phyloP scores from a whole-genome alignment of 2,113 vertebrate species.

The Marmota flaviventris region DNA sequence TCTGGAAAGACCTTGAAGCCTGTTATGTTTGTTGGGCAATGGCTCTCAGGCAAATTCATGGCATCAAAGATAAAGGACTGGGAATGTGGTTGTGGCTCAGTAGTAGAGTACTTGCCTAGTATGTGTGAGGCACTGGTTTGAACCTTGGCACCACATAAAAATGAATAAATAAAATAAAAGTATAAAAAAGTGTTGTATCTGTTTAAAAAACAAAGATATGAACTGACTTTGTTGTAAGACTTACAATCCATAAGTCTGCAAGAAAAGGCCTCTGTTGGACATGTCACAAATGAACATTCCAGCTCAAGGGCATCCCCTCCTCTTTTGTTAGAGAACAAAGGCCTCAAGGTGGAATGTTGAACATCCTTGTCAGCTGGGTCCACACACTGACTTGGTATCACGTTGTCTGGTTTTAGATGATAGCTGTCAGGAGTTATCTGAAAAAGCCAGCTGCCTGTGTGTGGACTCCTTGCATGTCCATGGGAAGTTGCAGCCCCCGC shows the following conservation, averaged over 20 bases:
- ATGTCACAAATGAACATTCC: not conserved
- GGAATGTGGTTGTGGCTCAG: too few relatives aligned
- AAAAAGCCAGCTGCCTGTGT: not conserved
- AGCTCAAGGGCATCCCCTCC: not conserved
- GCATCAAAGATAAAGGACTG: not conserved
- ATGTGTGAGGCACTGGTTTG: too few relatives aligned
- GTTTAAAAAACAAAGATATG: too few relatives aligned
- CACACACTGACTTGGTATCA: not conserved
- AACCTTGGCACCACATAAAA: too few relatives aligned
- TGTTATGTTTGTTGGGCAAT: not conserved
- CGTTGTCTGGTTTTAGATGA: not conserved
- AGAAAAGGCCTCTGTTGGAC: constrained; percentile 45
- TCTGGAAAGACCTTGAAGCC: not conserved
- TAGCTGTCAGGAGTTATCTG: constrained; percentile 41
- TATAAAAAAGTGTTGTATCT: too few relatives aligned
- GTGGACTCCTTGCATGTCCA: not conserved
- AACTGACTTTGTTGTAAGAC: not conserved
- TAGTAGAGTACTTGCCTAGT: too few relatives aligned
- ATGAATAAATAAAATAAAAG: too few relatives aligned
- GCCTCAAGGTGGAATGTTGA: not conserved
- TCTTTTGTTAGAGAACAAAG: not conserved
- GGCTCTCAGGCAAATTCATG: not conserved
- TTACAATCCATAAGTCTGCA: not conserved
- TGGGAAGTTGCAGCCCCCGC: not conserved
- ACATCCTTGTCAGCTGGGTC: not conserved